phyloP scores from a whole-genome alignment of 2,797 vertebrate species.

The Chelmon rostratus region DNA sequence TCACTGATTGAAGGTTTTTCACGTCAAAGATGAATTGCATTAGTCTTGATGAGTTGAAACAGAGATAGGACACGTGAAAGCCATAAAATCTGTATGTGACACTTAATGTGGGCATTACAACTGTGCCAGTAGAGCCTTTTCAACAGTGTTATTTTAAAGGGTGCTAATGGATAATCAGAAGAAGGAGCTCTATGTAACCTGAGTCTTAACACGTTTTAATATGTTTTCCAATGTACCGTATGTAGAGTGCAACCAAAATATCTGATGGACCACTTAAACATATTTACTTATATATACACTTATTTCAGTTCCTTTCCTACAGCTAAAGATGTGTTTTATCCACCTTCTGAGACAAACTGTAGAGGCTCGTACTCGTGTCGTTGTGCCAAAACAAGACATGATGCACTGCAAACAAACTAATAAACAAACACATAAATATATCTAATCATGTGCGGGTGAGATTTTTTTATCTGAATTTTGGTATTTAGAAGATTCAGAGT shows the following conservation, averaged over 20 bases:
- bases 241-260: slow-evolving; percentile 13
- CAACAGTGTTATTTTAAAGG: slow-evolving; percentile 71
- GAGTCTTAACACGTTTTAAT: slow-evolving; percentile 39
- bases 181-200: slow-evolving; percentile 39
- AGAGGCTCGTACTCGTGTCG: slow-evolving; percentile 48
- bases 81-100: slow-evolving; percentile 77
- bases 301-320: too few relatives aligned
- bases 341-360: slow-evolving; percentile 39
- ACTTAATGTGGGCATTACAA: slow-evolving; percentile 68
- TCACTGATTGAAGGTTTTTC: slow-evolving; percentile 86
- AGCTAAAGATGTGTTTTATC: too few relatives aligned
- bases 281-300: too few relatives aligned
- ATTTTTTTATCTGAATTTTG: slow-evolving; percentile 87
- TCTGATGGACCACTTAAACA: neutral
- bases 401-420: slow-evolving; percentile 50
- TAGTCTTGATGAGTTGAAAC: slow-evolving; percentile 72
- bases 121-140: slow-evolving; percentile 57
- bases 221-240: neutral
- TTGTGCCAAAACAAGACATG: slow-evolving; percentile 56
- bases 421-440: slow-evolving; percentile 74
- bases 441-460: slow-evolving; percentile 70
- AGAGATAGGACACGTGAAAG: slow-evolving; percentile 66
- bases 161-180: slow-evolving; percentile 66
- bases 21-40: slow-evolving; percentile 80
- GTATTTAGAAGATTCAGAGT: slow-evolving; percentile 97